Percentiles rank a stretch among this genome's conserved stretches.
phyloP scores from a whole-genome alignment of 2,113 vertebrate genomes.

The Excalfactoria chinensis region DNA sequence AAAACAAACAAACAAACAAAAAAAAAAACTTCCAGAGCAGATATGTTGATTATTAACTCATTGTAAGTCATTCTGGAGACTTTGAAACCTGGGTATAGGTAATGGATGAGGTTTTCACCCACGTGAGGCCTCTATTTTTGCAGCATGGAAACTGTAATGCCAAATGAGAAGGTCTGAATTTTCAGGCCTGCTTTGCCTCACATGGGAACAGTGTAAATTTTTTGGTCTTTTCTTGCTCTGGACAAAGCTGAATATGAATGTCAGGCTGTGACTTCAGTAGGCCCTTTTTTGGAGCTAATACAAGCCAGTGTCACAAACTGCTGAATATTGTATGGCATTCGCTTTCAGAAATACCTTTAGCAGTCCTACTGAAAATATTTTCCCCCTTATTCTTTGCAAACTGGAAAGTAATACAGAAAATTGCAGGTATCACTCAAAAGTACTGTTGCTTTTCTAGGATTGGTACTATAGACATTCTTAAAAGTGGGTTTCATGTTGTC shows the following conservation, averaged over 20 bases:
- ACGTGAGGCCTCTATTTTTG: neutral
- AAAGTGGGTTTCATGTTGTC: constrained; percentile 3
- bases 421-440: neutral
- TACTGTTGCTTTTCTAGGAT: neutral
- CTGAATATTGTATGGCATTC: neutral
- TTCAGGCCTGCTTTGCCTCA: neutral
- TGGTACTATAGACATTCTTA: neutral
- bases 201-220: neutral
- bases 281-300: neutral
- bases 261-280: neutral
- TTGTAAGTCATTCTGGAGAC: neutral
- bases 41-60: neutral
- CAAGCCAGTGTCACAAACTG: neutral
- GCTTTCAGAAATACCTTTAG: neutral
- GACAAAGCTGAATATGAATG: neutral
- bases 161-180: neutral
- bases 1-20: no score
- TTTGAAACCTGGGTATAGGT: neutral
- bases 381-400: neutral
- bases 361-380: neutral
- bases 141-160: neutral
- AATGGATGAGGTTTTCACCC: neutral
- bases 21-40: neutral
- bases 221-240: neutral
- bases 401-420: neutral